Conservation (phyloP, 2,113 vertebrate species). For the Tringa solitaria region DNA sequence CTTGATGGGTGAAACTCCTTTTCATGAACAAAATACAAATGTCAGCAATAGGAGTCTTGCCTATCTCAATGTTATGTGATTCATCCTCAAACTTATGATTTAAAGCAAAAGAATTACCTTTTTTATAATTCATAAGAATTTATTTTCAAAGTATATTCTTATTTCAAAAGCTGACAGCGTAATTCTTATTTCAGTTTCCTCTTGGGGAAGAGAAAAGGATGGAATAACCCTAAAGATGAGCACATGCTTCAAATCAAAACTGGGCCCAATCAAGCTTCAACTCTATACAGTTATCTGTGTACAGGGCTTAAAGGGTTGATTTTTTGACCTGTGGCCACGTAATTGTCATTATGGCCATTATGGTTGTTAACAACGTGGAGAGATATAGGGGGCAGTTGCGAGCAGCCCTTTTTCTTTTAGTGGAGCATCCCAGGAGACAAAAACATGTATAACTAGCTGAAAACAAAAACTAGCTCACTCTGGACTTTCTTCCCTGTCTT, state of each 20-base stretch:
- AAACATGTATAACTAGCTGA: neutral
- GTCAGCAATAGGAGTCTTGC: neutral
- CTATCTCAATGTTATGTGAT: neutral
- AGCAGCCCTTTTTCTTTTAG: neutral
- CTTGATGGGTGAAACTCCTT: conserved; percentile 1
- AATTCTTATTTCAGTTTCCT: neutral
- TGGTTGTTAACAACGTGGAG: neutral
- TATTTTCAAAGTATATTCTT: neutral
- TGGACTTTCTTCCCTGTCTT: neutral
- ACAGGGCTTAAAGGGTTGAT: neutral
- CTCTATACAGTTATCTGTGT: neutral
- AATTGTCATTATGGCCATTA: too few relatives aligned
- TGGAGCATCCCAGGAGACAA: neutral
- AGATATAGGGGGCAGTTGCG: neutral
- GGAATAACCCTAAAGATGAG: neutral
- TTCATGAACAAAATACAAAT: conserved; percentile 20
- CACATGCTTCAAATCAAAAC: neutral
- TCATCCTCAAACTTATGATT: neutral
- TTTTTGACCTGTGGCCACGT: neutral
- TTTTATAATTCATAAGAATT: neutral
- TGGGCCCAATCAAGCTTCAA: neutral
- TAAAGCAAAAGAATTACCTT: neutral
- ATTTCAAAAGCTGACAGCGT: neutral
- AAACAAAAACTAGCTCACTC: neutral
- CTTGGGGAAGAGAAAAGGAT: neutral